Evolutionary conservation across 2,888 invertebrate species (phyloP).

Genomic region (Lepidochitona cinerea): DNA sequence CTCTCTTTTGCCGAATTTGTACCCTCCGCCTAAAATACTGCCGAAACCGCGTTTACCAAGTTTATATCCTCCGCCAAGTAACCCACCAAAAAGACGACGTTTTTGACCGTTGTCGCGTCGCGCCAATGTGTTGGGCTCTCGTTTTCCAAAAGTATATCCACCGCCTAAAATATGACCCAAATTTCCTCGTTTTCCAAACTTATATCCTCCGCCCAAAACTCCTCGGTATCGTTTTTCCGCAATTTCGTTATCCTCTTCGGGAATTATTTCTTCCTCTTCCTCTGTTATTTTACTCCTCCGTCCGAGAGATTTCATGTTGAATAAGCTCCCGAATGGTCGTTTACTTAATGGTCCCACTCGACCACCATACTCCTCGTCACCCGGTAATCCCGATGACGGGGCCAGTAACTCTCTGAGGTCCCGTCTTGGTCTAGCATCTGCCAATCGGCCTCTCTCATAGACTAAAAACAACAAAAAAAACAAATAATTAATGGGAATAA

Average conservation of each 20-base stretch:
- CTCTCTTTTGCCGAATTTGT: constrained; percentile 18
- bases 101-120: background rate
- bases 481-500: no score
- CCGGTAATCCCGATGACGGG: background rate
- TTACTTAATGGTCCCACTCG: background rate
- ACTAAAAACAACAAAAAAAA: background rate
- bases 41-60: background rate
- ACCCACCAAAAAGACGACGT: background rate
- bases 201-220: background rate
- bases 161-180: background rate
- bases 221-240: background rate
- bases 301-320: background rate
- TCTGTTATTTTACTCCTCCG: background rate
- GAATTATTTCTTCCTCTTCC: background rate
- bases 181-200: background rate
- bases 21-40: background rate
- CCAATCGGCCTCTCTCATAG: background rate
- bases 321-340: background rate
- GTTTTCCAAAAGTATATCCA: background rate
- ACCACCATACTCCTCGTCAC: background rate
- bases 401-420: background rate
- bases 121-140: background rate
- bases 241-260: background rate
- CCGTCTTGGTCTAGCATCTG: background rate
- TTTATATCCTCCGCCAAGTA: background rate